Conservation (phyloP, 2,888 invertebrate genomes). For the Neoaliturus tenellus region DNA sequence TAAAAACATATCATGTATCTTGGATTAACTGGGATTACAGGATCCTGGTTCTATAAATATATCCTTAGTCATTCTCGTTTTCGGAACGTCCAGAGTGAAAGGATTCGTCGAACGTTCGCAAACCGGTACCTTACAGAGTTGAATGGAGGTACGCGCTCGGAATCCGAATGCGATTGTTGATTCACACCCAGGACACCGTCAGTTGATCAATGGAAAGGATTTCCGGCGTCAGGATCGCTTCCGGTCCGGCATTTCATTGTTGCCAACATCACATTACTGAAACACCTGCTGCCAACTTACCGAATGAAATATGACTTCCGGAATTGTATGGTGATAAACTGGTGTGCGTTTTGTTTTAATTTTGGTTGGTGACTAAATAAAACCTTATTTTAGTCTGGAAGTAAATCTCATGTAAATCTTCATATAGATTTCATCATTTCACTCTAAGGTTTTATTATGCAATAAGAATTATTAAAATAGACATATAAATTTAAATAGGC, state of each 20-base stretch:
- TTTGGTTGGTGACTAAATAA: too few relatives aligned
- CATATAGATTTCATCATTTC: too few relatives aligned
- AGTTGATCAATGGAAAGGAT: constrained; percentile 50
- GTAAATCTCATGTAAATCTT: too few relatives aligned
- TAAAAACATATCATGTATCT: too few relatives aligned
- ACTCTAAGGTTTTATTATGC: too few relatives aligned
- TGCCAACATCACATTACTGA: not conserved
- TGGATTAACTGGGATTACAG: too few relatives aligned
- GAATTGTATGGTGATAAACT: too few relatives aligned
- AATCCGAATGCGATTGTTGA: not conserved
- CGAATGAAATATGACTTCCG: not conserved
- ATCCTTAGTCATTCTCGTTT: not conserved
- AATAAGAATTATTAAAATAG: too few relatives aligned
- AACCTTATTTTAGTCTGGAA: too few relatives aligned
- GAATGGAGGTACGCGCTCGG: not conserved
- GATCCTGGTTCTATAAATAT: not conserved
- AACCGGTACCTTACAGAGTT: not conserved
- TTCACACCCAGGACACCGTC: constrained; percentile 28
- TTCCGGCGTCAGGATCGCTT: constrained; percentile 19
- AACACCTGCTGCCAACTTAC: constrained; percentile 5
- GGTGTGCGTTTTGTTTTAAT: too few relatives aligned
- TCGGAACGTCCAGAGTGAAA: constrained; percentile 1
- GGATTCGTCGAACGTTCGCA: not conserved
- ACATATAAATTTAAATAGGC: too few relatives aligned
- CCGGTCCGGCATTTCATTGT: constrained; percentile 32